Evolutionary conservation across 1,140 invertebrate species (phyloP).

Genomic region (Bombus haemorrhoidalis): DNA sequence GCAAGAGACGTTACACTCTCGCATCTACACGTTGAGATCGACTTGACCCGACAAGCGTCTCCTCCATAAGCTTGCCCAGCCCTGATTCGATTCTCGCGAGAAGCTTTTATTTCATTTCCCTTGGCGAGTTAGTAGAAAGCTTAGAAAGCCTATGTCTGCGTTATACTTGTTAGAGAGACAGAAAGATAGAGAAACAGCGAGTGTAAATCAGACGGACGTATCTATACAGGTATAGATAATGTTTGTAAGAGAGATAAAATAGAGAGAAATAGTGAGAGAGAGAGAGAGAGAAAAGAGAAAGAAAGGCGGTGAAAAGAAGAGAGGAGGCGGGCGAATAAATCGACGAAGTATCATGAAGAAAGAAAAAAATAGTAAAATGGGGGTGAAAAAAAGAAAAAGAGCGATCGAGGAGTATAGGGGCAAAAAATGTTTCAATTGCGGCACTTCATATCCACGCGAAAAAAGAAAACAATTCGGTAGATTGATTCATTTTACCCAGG

Average conservation of each 20-base stretch:
- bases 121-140: slow-evolving; percentile 75
- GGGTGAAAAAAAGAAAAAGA: slow-evolving; percentile 28
- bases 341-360: slow-evolving; percentile 6
- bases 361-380: slow-evolving; percentile 28
- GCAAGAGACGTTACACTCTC: neutral
- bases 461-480: slow-evolving; percentile 54
- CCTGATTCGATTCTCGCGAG: slow-evolving; percentile 62
- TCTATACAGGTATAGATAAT: neutral
- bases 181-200: slow-evolving; percentile 24
- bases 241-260: neutral
- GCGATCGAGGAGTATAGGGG: slow-evolving; percentile 38
- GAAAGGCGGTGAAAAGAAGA: slow-evolving; percentile 6
- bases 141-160: slow-evolving; percentile 55
- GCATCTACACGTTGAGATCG: slow-evolving; percentile 5
- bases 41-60: slow-evolving; percentile 44
- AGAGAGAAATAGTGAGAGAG: neutral
- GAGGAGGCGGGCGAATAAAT: slow-evolving; percentile 31
- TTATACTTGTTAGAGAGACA: slow-evolving; percentile 49
- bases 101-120: slow-evolving; percentile 31
- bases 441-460: slow-evolving; percentile 78
- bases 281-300: neutral
- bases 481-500: neutral
- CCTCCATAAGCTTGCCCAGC: slow-evolving; percentile 76
- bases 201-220: slow-evolving; percentile 17
- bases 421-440: slow-evolving; percentile 61